These are phyloP conservation scores for Zenarchopterus dispar DNA, from an alignment of 2,797 vertebrate genomes.

Conservation along the genomic window DNA sequence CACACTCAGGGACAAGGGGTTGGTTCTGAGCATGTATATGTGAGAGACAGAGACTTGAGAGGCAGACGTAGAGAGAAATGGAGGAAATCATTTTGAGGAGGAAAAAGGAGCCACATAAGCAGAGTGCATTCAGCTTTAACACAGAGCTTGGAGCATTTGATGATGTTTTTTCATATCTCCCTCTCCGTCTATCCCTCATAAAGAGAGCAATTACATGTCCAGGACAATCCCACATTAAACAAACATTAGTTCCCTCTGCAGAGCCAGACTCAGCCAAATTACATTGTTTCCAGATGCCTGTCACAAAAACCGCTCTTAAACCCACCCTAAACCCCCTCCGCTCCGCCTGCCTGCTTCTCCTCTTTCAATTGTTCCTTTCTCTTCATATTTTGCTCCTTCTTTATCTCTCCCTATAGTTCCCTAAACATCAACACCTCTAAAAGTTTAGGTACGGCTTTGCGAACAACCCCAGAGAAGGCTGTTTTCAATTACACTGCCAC, in stretches of 20 bases:
- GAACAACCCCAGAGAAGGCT: conserved; percentile 70
- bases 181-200: conserved; percentile 69
- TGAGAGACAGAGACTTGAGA: conserved; percentile 22
- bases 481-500: conserved; percentile 52
- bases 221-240: conserved; percentile 93
- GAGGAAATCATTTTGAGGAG: conserved; percentile 10
- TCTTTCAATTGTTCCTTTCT: conserved; percentile 50
- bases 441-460: conserved; percentile 72
- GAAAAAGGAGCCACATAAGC: conserved; percentile 40
- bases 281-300: conserved; percentile 94
- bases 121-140: conserved; percentile 54
- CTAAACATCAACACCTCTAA: conserved; percentile 61
- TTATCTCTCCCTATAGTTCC: conserved; percentile 41
- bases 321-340: conserved; percentile 31
- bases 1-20: conserved; percentile 45
- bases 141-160: conserved; percentile 80
- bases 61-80: conserved; percentile 22
- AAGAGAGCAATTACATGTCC: conserved; percentile 90
- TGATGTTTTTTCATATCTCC: conserved; percentile 84
- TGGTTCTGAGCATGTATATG: conserved; percentile 19
- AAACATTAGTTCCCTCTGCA: conserved; percentile 87
- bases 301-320: conserved; percentile 64
- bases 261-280: conserved; percentile 87
- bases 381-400: conserved; percentile 32
- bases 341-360: conserved; percentile 30